Conservation (phyloP, 2,113 vertebrate species). For the Cisticola juncidis region DNA sequence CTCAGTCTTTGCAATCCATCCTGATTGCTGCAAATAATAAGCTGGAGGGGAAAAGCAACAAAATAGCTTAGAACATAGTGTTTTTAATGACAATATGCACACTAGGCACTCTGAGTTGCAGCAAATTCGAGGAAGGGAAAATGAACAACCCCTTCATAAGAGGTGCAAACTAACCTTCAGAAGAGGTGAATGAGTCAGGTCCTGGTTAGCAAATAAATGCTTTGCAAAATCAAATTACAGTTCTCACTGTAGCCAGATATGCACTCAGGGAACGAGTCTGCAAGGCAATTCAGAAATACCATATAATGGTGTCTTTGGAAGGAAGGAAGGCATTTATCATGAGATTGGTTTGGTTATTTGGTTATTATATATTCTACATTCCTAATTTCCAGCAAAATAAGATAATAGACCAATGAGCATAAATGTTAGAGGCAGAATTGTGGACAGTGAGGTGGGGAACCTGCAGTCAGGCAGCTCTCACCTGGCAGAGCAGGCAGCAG, state of each 20-base stretch:
- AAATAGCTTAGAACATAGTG: background rate
- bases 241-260: background rate
- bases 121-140: background rate
- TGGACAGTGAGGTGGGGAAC: background rate
- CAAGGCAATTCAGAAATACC: background rate
- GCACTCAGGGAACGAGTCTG: background rate
- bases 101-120: background rate
- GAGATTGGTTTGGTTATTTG: background rate
- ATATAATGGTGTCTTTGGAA: fast-evolving
- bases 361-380: background rate
- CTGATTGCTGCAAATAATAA: background rate
- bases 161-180: background rate
- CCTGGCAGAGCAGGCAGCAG: background rate
- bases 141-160: background rate
- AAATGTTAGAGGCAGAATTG: background rate
- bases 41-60: fast-evolving
- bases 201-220: background rate
- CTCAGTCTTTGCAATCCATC: background rate
- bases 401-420: fast-evolving
- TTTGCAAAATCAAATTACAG: background rate
- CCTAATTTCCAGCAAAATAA: background rate
- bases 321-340: background rate
- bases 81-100: background rate
- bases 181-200: background rate
- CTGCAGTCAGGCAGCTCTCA: background rate